A percentile compares a stretch with the other conserved stretches of the same genome.
Evolutionary conservation across 2,888 invertebrate genomes (phyloP).

Genomic region (Sceliomorpha sp.): DNA sequence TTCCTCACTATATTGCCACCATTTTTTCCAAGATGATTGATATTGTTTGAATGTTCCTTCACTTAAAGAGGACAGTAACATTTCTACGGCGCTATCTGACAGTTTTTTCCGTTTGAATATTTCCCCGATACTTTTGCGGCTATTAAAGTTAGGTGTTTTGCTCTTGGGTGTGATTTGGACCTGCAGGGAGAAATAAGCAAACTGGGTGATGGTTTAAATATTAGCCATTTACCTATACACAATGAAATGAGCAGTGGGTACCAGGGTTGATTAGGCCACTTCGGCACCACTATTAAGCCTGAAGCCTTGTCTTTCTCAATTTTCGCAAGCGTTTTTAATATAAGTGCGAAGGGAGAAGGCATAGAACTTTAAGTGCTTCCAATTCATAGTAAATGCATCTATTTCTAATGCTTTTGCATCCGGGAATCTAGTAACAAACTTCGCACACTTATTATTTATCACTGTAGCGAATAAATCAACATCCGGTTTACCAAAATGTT

Average conservation of each 20-base stretch:
- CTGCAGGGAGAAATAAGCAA: conserved; percentile 38
- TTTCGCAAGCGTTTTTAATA: conserved; percentile 45
- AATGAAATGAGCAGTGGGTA: conserved; percentile 22
- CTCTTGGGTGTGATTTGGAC: conserved; percentile 20
- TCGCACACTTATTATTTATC: conserved; percentile 38
- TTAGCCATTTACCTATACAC: conserved; percentile 9
- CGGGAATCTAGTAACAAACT: conserved; percentile 28
- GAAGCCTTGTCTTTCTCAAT: conserved; percentile 38
- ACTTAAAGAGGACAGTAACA: conserved; percentile 6
- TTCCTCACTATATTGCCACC: conserved; percentile 8
- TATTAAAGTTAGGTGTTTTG: conserved; percentile 26
- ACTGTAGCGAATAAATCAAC: conserved; percentile 48
- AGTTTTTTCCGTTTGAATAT: conserved; percentile 16
- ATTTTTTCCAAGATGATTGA: not conserved
- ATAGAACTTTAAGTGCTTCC: conserved; percentile 48
- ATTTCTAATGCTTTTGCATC: conserved; percentile 23
- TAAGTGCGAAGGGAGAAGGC: conserved; percentile 58
- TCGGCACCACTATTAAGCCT: conserved; percentile 35
- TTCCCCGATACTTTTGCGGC: conserved; percentile 41
- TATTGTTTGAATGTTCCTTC: conserved; percentile 16
- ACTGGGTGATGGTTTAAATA: conserved; percentile 16
- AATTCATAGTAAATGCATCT: conserved; percentile 45
- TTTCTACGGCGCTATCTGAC: not conserved
- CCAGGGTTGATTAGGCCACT: too few relatives aligned
- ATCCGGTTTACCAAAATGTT: conserved; percentile 24